Conservation (phyloP, 2,888 invertebrate genomes). For the Itoplectis maculator region DNA sequence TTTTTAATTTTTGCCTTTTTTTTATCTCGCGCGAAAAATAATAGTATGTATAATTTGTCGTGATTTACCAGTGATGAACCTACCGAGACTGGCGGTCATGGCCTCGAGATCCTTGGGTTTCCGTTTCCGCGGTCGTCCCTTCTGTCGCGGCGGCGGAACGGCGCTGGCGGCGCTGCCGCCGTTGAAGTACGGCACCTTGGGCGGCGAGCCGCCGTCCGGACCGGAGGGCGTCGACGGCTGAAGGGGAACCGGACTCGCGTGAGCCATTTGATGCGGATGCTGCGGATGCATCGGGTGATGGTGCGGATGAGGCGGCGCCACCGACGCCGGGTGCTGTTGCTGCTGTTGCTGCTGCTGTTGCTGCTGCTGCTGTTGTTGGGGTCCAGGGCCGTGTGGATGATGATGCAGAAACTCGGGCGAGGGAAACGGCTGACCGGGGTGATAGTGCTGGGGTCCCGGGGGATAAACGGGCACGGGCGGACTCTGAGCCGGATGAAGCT, state of each 20-base stretch:
- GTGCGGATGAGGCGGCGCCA: constrained; percentile 77
- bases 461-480: constrained; percentile 83
- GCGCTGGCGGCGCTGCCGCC: constrained; percentile 86
- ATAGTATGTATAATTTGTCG: no score
- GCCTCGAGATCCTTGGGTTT: constrained; percentile 96
- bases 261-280: constrained; percentile 84
- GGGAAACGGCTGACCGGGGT: constrained; percentile 87
- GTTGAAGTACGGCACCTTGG: constrained; percentile 87
- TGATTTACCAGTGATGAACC: constrained; percentile 83
- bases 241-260: constrained; percentile 84
- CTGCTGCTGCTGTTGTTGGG: no score
- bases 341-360: no score
- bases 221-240: constrained; percentile 87
- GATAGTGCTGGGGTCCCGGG: constrained; percentile 83
- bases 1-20: no score
- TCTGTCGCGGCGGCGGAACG: constrained; percentile 90
- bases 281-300: constrained; percentile 82
- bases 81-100: constrained; percentile 94
- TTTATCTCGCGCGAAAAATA: no score
- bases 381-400: constrained; percentile 82
- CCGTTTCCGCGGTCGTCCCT: constrained; percentile 96
- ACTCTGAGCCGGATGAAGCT: constrained; percentile 82
- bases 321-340: constrained; percentile 82
- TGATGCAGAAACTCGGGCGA: constrained; percentile 85
- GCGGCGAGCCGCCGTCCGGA: constrained; percentile 82